Percentiles rank a stretch among this genome's conserved stretches.
Conservation (phyloP, 1,140 invertebrate genomes). For the Frieseomelitta varia region DNA sequence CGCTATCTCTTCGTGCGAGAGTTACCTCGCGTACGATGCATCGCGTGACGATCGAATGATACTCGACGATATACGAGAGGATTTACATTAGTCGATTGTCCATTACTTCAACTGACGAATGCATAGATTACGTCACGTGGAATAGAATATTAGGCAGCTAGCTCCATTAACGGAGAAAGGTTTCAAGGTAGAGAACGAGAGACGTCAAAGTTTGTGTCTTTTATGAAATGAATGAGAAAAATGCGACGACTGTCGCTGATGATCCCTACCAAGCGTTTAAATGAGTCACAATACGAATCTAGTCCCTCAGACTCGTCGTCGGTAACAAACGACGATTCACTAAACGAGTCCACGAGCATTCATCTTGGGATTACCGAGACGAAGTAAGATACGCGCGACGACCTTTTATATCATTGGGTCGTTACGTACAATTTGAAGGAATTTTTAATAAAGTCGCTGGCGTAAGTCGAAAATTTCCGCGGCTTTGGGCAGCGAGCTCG, state of each 20-base stretch:
- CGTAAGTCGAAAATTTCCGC: conserved; percentile 37
- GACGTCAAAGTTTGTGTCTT: background rate
- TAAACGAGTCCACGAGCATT: background rate
- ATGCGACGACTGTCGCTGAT: background rate
- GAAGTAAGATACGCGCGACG: background rate
- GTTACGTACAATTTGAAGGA: conserved; percentile 29
- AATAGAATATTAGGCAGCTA: background rate
- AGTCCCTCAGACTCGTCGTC: too few species aligned
- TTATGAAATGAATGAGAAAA: too few species aligned
- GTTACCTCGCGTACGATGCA: background rate
- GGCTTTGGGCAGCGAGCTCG: conserved; percentile 8
- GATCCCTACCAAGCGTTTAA: background rate
- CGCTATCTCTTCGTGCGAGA: background rate
- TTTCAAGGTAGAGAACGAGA: background rate
- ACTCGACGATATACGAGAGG: background rate
- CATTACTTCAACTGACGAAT: background rate
- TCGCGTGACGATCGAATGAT: conserved; percentile 20
- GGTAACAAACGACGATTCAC: conserved; percentile 1
- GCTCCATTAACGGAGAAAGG: background rate
- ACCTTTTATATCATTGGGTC: background rate
- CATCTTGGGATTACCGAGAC: background rate
- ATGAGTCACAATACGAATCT: background rate
- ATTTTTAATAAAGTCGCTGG: conserved; percentile 43
- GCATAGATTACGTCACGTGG: background rate
- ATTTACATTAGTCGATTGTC: background rate